Evolutionary conservation across 2,888 invertebrate genomes (phyloP).

Genomic region (Lottia gigantea): DNA sequence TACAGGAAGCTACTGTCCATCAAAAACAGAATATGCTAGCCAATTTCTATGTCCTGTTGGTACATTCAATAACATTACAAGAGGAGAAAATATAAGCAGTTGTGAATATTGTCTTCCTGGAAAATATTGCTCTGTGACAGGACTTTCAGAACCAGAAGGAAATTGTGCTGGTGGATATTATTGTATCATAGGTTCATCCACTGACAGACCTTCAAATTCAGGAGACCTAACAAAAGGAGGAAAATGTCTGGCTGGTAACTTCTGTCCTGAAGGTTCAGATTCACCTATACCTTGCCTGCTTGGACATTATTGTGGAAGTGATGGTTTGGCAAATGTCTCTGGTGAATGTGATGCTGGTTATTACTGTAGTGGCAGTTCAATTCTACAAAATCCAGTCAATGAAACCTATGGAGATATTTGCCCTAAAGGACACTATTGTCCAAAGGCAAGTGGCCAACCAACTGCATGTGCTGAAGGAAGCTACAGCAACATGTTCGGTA

Average conservation of each 20-base stretch:
- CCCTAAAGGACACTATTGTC: slow-evolving; percentile 64
- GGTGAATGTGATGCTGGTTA: slow-evolving; percentile 60
- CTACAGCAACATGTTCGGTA: slow-evolving; percentile 52
- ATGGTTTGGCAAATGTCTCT: slow-evolving; percentile 49
- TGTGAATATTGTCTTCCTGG: slow-evolving; percentile 62
- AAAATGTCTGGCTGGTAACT: slow-evolving; percentile 58
- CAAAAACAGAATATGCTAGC: slow-evolving; percentile 50
- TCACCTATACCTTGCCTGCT: slow-evolving; percentile 52
- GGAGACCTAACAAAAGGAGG: slow-evolving; percentile 48
- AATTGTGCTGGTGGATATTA: slow-evolving; percentile 63
- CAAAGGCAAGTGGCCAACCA: slow-evolving; percentile 50
- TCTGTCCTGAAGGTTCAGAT: slow-evolving; percentile 59
- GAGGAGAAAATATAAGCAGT: slow-evolving; percentile 37
- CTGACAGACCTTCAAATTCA: slow-evolving; percentile 46
- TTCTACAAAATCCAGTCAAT: slow-evolving; percentile 59
- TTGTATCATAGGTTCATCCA: slow-evolving; percentile 60
- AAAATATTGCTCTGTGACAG: slow-evolving; percentile 57
- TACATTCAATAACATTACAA: slow-evolving; percentile 57
- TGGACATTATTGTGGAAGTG: slow-evolving; percentile 58
- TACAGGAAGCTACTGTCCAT: slow-evolving; percentile 56
- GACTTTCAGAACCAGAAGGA: slow-evolving; percentile 51
- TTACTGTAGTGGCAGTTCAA: slow-evolving; percentile 58
- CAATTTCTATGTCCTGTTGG: slow-evolving; percentile 61
- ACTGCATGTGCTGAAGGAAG: slow-evolving; percentile 58
- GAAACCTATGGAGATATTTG: slow-evolving; percentile 64